These are phyloP conservation scores for Ceratitis capitata DNA, from an alignment of 1,140 invertebrate species.

Conservation along the genomic window DNA sequence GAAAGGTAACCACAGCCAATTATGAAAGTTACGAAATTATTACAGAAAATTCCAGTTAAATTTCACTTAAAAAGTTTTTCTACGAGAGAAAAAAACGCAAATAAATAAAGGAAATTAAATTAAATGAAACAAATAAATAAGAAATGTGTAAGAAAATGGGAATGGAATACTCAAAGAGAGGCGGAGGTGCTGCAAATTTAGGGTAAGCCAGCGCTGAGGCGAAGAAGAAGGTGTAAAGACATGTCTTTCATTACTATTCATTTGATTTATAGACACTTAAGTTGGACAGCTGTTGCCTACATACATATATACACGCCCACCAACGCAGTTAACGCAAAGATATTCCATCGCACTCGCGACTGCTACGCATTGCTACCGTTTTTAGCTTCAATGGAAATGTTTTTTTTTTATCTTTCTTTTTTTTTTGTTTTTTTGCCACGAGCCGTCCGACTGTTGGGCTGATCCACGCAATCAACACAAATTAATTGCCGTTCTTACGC, in stretches of 20 bases:
- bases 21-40: slow-evolving; percentile 6
- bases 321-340: neutral
- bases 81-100: neutral
- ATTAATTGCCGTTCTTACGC: slow-evolving; percentile 36
- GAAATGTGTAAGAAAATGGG: neutral
- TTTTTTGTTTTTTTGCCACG: neutral
- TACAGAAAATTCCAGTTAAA: neutral
- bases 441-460: neutral
- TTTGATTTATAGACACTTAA: slow-evolving; percentile 24
- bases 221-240: neutral
- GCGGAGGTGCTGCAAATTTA: no score
- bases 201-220: neutral
- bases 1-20: slow-evolving; percentile 1
- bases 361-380: no score
- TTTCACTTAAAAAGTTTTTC: neutral
- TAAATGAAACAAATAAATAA: slow-evolving; percentile 22
- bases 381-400: neutral
- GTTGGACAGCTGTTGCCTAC: slow-evolving; percentile 1
- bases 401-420: neutral
- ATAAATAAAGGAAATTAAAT: slow-evolving; percentile 25
- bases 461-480: slow-evolving; percentile 26
- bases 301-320: neutral
- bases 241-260: neutral
- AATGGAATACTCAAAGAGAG: no score
- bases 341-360: neutral